These are phyloP conservation scores for Forficula auricularia DNA, from an alignment of 1,140 invertebrate species.

Conservation along the genomic window DNA sequence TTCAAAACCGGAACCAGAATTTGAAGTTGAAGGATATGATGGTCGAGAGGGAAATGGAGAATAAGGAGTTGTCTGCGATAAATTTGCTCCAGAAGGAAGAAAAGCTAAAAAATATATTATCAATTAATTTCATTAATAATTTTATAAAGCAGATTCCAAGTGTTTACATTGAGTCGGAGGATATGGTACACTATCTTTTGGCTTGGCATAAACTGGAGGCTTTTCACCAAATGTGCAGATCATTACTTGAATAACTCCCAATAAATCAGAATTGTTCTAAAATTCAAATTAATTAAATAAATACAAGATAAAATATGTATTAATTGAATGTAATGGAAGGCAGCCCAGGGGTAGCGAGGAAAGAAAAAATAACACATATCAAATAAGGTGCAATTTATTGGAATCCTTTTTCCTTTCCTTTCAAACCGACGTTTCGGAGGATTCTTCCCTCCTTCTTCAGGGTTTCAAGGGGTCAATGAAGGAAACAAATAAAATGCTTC, in stretches of 20 bases:
- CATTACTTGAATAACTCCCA: constrained; percentile 79
- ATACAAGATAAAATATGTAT: neutral
- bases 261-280: constrained; percentile 62
- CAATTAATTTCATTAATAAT: constrained; percentile 12
- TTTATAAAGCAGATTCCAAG: constrained; percentile 17
- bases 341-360: too few relatives aligned
- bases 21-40: constrained; percentile 7
- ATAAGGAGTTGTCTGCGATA: constrained; percentile 23
- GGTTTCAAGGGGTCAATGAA: too few relatives aligned
- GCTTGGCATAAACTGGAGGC: constrained; percentile 79
- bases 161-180: constrained; percentile 27
- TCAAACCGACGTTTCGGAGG: too few relatives aligned
- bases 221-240: constrained; percentile 83
- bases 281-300: constrained; percentile 16
- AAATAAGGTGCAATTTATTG: too few relatives aligned
- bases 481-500: too few relatives aligned
- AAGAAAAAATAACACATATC: too few relatives aligned
- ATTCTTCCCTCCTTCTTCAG: too few relatives aligned
- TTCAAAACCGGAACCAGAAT: neutral
- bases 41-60: constrained; percentile 22
- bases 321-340: too few relatives aligned
- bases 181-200: constrained; percentile 38
- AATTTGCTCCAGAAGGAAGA: constrained; percentile 13
- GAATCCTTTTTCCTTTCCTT: too few relatives aligned
- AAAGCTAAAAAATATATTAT: neutral